Evolutionary conservation across 2,888 invertebrate species (phyloP).

Genomic region (Orchestes rusci): DNA sequence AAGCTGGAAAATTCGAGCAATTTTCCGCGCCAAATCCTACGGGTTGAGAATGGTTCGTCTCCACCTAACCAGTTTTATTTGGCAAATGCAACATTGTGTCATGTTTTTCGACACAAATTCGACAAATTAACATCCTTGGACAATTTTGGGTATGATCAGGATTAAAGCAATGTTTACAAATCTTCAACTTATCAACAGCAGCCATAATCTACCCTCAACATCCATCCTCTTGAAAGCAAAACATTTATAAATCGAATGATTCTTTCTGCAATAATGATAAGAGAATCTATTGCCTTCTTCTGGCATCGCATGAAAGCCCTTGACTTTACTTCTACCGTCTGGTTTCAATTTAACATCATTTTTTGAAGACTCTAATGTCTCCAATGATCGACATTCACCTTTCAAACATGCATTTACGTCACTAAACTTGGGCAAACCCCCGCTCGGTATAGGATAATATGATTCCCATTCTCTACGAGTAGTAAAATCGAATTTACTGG

Average conservation of each 20-base stretch:
- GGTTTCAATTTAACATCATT: conserved; percentile 1
- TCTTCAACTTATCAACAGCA: background rate
- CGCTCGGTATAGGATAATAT: background rate
- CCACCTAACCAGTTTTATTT: background rate
- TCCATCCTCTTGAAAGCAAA: background rate
- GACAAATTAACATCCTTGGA: background rate
- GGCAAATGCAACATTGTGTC: background rate
- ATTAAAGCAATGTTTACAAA: background rate
- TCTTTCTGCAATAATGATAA: background rate
- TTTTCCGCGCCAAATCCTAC: background rate
- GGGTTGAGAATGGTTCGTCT: background rate
- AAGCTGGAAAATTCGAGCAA: background rate
- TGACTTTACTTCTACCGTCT: too few species aligned
- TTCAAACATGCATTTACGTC: conserved; percentile 4
- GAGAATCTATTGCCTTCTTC: too few species aligned
- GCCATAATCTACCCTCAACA: background rate
- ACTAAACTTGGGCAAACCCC: background rate
- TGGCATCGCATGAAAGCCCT: too few species aligned
- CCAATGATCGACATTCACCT: conserved; percentile 1
- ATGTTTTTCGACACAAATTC: background rate
- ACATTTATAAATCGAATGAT: background rate
- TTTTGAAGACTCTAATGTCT: conserved; percentile 1
- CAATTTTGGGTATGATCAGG: background rate
- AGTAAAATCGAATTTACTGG: conserved; percentile 2
- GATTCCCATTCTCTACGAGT: conserved; percentile 6